Percentiles rank a stretch among this genome's conserved stretches.
Evolutionary conservation across 1,140 invertebrate genomes (phyloP).

Genomic region (Drosophila novamexicana): DNA sequence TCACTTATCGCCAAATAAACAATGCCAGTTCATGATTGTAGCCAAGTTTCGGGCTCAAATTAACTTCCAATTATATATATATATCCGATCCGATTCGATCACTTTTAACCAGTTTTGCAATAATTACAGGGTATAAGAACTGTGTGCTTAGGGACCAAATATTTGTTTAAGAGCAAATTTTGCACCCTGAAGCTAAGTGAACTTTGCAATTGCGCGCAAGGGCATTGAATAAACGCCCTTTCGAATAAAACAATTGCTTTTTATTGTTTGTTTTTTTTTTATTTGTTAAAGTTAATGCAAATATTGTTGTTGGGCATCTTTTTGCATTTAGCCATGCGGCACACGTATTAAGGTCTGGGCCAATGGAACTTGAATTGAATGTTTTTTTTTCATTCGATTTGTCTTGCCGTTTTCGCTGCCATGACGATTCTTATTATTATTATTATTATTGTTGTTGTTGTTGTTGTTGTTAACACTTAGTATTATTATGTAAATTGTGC

Average conservation of each 20-base stretch:
- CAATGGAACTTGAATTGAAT: conserved; percentile 63
- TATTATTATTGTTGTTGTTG: background rate
- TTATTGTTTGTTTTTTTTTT: background rate
- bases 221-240: no score
- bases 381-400: conserved; percentile 1
- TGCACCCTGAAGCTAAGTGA: no score
- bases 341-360: conserved; percentile 81
- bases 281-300: conserved; percentile 50
- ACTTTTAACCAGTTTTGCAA: no score
- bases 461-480: background rate
- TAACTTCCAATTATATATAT: background rate
- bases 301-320: conserved; percentile 42
- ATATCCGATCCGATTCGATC: background rate
- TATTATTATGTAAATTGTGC: conserved; percentile 11
- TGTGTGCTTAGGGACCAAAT: no score
- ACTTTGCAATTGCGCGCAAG: no score
- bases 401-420: background rate
- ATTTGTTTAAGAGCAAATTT: no score
- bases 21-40: no score
- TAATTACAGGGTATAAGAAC: no score
- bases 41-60: no score
- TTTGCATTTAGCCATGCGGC: conserved; percentile 45
- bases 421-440: conserved; percentile 5
- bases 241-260: background rate
- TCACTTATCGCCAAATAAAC: no score